Conservation (phyloP, 2,113 vertebrate species). For the Elgaria multicarinata region DNA sequence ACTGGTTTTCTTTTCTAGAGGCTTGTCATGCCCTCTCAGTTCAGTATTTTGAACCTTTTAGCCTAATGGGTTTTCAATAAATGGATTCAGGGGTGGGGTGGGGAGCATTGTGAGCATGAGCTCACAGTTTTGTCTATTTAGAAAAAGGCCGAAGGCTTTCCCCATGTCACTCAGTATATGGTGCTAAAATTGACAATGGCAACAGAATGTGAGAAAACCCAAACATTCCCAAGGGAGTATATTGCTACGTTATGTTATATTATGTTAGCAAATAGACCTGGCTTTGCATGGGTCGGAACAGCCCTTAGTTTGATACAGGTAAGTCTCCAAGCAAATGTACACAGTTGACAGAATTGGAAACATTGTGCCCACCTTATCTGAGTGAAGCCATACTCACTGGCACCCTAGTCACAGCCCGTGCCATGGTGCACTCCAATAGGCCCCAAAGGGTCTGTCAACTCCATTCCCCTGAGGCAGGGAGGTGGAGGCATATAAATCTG, state of each 20-base stretch:
- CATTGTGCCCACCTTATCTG: no score
- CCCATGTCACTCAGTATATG: slow-evolving; percentile 32
- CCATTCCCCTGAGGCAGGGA: no score
- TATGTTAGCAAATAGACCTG: neutral
- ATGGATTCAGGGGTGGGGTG: slow-evolving; percentile 54
- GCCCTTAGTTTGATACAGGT: no score
- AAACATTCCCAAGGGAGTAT: slow-evolving; percentile 39
- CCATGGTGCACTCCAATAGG: no score
- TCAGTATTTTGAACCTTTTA: slow-evolving; percentile 64
- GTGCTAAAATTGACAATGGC: slow-evolving; percentile 1
- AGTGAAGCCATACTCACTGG: no score
- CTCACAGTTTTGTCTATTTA: slow-evolving; percentile 60
- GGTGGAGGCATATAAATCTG: no score
- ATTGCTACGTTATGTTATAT: slow-evolving; percentile 11
- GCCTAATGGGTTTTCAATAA: slow-evolving; percentile 38
- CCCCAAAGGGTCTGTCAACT: no score
- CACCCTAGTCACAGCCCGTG: no score
- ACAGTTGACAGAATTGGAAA: no score
- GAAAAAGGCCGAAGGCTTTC: slow-evolving; percentile 54
- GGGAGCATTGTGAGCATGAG: slow-evolving; percentile 58
- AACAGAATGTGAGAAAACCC: slow-evolving; percentile 47
- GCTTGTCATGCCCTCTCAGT: slow-evolving; percentile 57
- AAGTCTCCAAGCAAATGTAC: no score
- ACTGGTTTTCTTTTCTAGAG: slow-evolving; percentile 50
- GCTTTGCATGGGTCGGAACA: no score